These are phyloP conservation scores for Drosophila albomicans DNA, from an alignment of 1,140 invertebrate genomes.

Conservation along the genomic window DNA sequence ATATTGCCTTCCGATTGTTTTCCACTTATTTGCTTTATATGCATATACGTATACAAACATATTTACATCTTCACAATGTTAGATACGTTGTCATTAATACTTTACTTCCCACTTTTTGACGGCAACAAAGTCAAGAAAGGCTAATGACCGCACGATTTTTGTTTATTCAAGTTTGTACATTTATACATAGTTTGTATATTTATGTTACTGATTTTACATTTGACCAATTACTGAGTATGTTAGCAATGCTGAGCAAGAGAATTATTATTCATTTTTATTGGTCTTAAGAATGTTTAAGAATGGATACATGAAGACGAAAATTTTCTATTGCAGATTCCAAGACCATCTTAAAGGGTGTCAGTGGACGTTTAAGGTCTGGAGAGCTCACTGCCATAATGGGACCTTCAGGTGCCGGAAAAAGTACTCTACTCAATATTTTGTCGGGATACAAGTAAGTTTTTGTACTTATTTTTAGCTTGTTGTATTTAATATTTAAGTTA, in stretches of 20 bases:
- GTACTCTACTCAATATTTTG: constrained; percentile 94
- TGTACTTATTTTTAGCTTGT: neutral
- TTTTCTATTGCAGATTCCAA: constrained; percentile 88
- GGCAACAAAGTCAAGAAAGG: constrained; percentile 30
- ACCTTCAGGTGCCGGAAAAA: constrained; percentile 96
- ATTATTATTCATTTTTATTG: too few relatives aligned
- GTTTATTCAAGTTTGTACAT: constrained; percentile 12
- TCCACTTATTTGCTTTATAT: neutral
- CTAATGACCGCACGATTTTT: constrained; percentile 48
- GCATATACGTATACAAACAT: neutral
- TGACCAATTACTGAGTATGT: constrained; percentile 11
- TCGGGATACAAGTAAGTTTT: constrained; percentile 93
- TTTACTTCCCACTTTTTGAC: constrained; percentile 11
- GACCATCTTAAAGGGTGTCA: constrained; percentile 93
- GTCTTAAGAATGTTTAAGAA: too few relatives aligned
- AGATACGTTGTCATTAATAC: constrained; percentile 1
- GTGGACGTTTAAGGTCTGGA: constrained; percentile 92
- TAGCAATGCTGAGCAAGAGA: too few relatives aligned
- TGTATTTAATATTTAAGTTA: constrained; percentile 41
- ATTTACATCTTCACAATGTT: neutral
- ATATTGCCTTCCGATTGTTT: neutral
- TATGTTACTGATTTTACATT: constrained; percentile 32
- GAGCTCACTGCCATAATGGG: constrained; percentile 97
- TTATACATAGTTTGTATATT: constrained; percentile 18
- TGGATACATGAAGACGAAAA: neutral